Evolutionary conservation across 2,797 vertebrate species (phyloP), one percentile per base, ranked within the genome.

Genomic region (Diceros bicornis): DNA sequence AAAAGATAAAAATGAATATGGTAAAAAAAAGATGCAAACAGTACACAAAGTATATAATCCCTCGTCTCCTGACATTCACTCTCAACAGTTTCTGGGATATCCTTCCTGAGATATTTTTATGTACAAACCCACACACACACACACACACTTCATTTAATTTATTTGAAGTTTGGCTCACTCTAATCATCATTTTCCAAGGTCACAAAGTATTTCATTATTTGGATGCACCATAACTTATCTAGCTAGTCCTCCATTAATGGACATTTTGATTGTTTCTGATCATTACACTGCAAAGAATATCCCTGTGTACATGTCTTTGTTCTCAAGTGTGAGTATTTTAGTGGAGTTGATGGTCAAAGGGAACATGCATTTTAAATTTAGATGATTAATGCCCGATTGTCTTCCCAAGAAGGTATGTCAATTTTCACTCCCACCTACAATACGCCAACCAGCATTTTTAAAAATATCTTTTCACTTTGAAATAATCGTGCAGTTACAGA

Each of bases 1-100:
- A 75, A 89, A 89, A 95, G 21, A 21, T 64, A 50, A 78, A 86
- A 90, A 89, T 89, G 25, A 85, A 61, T 52, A 62, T 21, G 7
- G 23, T 57, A 37, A 74, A 34, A 17, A 61, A 55, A 55, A 41
- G 41, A 41, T 16, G 25, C 4, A 83, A 86, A 77, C 7, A 32
- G 1, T 29, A 25, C 1, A 25, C 41, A 92, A 83, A 5, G 14
- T 66, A 50, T 32, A 87, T 21, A 87, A 25, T 1, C 29, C 25
- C 17, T 88, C 7, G 4, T 88, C 1, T 95, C 27, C 13, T 44
- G 21, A 71, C 0, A 64, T 69, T 7, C 2, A 10, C 18, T 59
- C 47, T 84, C 64, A 94, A 41, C 6, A 7, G 8, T 86, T 86
- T 84, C 79, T 77, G 10, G 37, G 50, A 72, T 81, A 71, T 89